Evolutionary conservation across 2,113 vertebrate species (phyloP), one percentile per base, ranked within the genome.

Genomic region (Anhinga anhinga): DNA sequence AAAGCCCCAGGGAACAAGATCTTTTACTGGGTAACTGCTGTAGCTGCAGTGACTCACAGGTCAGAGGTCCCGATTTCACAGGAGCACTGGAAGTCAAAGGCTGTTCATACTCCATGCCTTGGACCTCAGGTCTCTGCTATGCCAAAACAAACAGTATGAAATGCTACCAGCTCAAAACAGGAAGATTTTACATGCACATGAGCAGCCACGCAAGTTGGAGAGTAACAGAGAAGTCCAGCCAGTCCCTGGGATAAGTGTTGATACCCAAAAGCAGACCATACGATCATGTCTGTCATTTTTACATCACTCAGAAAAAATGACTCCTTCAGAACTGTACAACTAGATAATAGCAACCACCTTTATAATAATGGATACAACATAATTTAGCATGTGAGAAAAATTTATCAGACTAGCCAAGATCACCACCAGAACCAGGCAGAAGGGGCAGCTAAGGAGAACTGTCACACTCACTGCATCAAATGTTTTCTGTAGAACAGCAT

Each of bases 261-360:
- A 7, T 40, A 53, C 56, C 80, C 72, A 8, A 34, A 52, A 71
- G 15, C 61, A 82, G 79, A 18, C 32, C 19, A 20, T 17, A 8
- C 0, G 3, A 16, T 71, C 1, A 1, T 1, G 5, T n/a, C 14
- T 74, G 72, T 11, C n/a, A 23, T 30, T n/a, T 59, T 18, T 44
- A 59, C 49, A 15, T 9, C 4, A 6, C 36, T 17, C 42, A 27
- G n/a, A 11, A 22, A 22, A 72, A 71, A 6, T 1, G 1, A 56
- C 23, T 27, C 58, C 58, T 59, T 44, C 44, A 40, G n/a, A 78
- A 45, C 20, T 77, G 47, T n/a, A 53, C 29, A 29, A 4, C n/a
- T 18, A 20, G 38, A 23, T 3, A 15, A 38, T 1, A 76, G 70
- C 44, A 73, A 44, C 44, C 27, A 34, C 3, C 11, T 84, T 86